Conservation (phyloP, 37 sponge, comb jelly and placozoan species). For the Spongilla lacustris region DNA sequence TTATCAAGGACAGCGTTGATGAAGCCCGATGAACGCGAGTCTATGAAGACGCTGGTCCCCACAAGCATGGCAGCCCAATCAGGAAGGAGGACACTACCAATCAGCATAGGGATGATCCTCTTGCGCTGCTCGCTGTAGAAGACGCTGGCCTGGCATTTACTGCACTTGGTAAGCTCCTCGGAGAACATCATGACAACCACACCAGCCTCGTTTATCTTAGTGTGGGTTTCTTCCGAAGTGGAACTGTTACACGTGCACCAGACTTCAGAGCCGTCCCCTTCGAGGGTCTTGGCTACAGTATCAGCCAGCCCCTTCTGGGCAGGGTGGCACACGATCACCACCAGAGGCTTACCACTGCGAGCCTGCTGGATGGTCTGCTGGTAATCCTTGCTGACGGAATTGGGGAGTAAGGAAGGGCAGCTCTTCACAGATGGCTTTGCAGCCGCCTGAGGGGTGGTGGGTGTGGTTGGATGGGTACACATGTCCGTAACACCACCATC, state of each 20-base stretch:
- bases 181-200: slow-evolving; percentile 73
- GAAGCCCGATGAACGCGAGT: slow-evolving; percentile 36
- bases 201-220: slow-evolving; percentile 71
- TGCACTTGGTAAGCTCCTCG: slow-evolving; percentile 41
- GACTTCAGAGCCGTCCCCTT: slow-evolving; percentile 49
- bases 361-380: slow-evolving; percentile 49
- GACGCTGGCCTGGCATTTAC: slow-evolving; percentile 70
- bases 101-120: slow-evolving; percentile 69
- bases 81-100: slow-evolving; percentile 59
- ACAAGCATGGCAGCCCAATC: slow-evolving; percentile 80
- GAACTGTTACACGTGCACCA: slow-evolving; percentile 24
- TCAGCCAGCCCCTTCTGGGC: slow-evolving; percentile 37
- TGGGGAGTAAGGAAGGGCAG: slow-evolving; percentile 37
- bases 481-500: too few relatives aligned
- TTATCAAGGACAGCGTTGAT: slow-evolving; percentile 25
- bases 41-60: slow-evolving; percentile 69
- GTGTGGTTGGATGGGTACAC: too few relatives aligned
- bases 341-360: slow-evolving; percentile 57
- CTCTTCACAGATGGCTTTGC: slow-evolving; percentile 36
- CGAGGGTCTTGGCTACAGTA: slow-evolving; percentile 15
- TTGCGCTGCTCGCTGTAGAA: slow-evolving; percentile 88
- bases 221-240: background rate
- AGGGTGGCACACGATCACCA: slow-evolving; percentile 48
- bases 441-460: too few relatives aligned
- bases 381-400: slow-evolving; percentile 4